Conservation (phyloP, 2,797 vertebrate species). For the Xiphorhynchus erythropygius region DNA sequence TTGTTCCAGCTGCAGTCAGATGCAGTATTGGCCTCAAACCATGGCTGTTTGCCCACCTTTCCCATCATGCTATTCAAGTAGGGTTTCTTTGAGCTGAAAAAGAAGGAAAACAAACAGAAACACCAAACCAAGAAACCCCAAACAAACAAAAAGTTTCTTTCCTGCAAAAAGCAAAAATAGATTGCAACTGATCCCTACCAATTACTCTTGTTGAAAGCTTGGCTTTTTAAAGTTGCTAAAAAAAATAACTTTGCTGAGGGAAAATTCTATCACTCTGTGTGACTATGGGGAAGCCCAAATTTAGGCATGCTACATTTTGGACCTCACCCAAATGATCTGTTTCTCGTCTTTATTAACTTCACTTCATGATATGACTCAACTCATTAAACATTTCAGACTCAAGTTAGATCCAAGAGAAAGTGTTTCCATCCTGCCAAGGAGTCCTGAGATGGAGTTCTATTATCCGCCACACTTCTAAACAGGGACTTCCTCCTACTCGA, state of each 20-base stretch:
- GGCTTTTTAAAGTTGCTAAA: conserved; percentile 58
- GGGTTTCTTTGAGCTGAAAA: conserved; percentile 46
- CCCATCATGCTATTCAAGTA: background rate
- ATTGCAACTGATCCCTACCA: conserved; percentile 29
- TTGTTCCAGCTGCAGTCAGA: background rate
- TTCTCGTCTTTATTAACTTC: conserved; percentile 70
- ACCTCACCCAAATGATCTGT: conserved; percentile 43
- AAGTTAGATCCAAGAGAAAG: conserved; percentile 57
- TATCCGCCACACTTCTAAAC: conserved; percentile 55
- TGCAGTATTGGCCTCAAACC: background rate
- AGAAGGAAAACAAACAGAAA: conserved; percentile 42
- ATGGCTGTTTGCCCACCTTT: background rate
- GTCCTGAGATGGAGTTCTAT: conserved; percentile 63
- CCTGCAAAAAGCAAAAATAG: conserved; percentile 61
- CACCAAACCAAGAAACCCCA: background rate
- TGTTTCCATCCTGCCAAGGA: conserved; percentile 61
- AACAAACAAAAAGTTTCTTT: conserved; percentile 46
- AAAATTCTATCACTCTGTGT: conserved; percentile 4
- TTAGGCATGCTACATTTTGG: conserved; percentile 60
- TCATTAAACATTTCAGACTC: conserved; percentile 67
- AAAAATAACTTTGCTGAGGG: conserved; percentile 35
- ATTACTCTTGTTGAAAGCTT: conserved; percentile 58
- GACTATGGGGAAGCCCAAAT: background rate
- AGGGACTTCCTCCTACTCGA: conserved; percentile 75
- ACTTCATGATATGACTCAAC: conserved; percentile 70